A percentile compares a stretch with the other conserved stretches of the same genome.
Conservation (phyloP, 2,113 vertebrate genomes). For the Platysteira castanea region DNA sequence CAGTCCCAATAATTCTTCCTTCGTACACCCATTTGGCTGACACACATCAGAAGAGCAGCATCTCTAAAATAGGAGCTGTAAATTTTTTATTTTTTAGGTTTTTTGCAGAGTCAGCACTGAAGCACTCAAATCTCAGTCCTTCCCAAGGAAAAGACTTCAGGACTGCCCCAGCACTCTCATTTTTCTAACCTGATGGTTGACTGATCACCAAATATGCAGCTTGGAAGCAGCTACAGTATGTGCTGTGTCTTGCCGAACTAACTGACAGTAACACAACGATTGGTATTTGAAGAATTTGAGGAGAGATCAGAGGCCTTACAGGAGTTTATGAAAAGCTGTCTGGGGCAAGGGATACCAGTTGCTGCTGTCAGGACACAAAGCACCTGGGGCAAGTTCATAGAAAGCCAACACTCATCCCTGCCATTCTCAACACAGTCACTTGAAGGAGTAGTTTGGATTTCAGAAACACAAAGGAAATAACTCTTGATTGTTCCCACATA, state of each 20-base stretch:
- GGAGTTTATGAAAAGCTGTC: neutral
- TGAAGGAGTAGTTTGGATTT: neutral
- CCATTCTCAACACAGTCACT: rapidly evolving
- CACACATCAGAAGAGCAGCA: neutral
- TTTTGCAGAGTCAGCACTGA: neutral
- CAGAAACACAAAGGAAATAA: neutral
- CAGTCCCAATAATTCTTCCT: neutral
- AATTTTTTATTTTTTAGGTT: rapidly evolving
- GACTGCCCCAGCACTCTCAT: neutral
- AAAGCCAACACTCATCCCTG: neutral
- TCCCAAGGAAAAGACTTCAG: neutral
- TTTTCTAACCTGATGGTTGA: neutral
- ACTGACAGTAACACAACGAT: neutral
- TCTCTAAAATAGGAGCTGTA: neutral
- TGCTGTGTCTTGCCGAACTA: neutral
- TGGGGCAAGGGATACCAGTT: neutral
- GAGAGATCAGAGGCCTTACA: neutral
- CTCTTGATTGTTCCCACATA: neutral
- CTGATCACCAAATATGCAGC: neutral
- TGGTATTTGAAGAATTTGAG: conserved; percentile 24
- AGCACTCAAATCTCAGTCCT: neutral
- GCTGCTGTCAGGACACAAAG: neutral
- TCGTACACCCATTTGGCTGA: neutral
- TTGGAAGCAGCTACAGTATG: neutral
- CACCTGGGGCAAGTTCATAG: neutral